A percentile compares a stretch with the other conserved stretches of the same genome.
These are phyloP conservation scores for Mobula hypostoma DNA, from an alignment of 2,113 vertebrate genomes.

Conservation along the genomic window DNA sequence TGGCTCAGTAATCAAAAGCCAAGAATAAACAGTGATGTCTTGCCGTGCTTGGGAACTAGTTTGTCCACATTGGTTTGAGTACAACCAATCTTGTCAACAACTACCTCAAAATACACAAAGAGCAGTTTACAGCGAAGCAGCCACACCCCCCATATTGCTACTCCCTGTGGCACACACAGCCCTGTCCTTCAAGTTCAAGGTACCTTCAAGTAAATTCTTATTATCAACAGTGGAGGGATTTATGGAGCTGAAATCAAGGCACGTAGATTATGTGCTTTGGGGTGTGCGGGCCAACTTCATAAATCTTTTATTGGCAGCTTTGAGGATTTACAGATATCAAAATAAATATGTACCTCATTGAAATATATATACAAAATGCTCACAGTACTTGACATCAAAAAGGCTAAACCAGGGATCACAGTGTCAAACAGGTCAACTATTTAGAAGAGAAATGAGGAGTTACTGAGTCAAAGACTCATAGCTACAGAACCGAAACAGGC, in stretches of 20 bases:
- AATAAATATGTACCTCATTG: no score
- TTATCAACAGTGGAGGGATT: not conserved
- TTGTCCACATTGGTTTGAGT: not conserved
- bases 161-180: not conserved
- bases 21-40: not conserved
- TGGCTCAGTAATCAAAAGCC: not conserved
- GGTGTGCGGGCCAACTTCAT: not conserved
- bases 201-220: not conserved
- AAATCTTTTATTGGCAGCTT: no score
- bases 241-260: no score
- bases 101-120: not conserved
- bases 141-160: not conserved
- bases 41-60: not conserved
- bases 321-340: no score
- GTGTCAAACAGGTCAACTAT: no score
- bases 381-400: no score
- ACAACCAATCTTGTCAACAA: not conserved
- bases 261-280: not conserved
- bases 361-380: no score
- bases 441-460: no score
- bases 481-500: no score
- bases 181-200: not conserved
- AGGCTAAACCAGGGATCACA: no score
- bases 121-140: no score
- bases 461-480: no score